Percentiles rank a stretch among this genome's conserved stretches.
phyloP scores from a whole-genome alignment of 1,140 invertebrate genomes.

The Zelostemma sp. region DNA sequence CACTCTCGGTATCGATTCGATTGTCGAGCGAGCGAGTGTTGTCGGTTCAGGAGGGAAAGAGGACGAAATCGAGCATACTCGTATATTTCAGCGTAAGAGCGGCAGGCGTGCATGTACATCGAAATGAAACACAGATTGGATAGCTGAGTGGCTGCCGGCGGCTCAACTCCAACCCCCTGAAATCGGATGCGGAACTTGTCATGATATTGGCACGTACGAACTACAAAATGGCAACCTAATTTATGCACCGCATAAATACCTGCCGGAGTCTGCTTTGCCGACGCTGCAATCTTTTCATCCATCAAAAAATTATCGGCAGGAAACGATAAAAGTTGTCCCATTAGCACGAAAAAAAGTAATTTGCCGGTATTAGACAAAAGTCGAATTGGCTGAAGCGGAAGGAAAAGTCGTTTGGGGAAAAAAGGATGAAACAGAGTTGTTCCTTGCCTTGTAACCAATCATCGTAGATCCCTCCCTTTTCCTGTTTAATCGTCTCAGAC shows the following conservation, averaged over 20 bases:
- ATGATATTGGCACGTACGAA: constrained; percentile 47
- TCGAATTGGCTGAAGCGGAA: background rate
- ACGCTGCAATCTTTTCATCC: too few relatives aligned
- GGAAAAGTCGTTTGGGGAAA: constrained; percentile 17
- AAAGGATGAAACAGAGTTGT: constrained; percentile 48
- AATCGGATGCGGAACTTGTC: constrained; percentile 50
- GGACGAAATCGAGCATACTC: constrained; percentile 39
- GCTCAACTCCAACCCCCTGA: constrained; percentile 38
- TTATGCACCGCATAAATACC: constrained; percentile 30
- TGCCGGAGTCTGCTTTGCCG: too few relatives aligned
- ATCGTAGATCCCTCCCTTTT: constrained; percentile 65
- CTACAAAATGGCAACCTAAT: constrained; percentile 46
- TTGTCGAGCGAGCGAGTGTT: constrained; percentile 37
- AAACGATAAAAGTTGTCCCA: too few relatives aligned
- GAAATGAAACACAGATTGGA: constrained; percentile 49
- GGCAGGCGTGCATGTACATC: constrained; percentile 45
- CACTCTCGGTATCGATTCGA: constrained; percentile 41
- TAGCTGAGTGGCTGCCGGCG: constrained; percentile 9
- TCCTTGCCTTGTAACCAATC: constrained; percentile 62
- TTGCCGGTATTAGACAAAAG: background rate
- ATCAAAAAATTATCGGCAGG: too few relatives aligned
- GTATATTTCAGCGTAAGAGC: constrained; percentile 48
- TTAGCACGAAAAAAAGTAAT: background rate
- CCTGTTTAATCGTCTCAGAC: constrained; percentile 66
- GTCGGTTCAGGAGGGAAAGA: constrained; percentile 7